Base-by-base conservation (phyloP, 2,888 invertebrate species). In the Beris morrisii region DNA sequence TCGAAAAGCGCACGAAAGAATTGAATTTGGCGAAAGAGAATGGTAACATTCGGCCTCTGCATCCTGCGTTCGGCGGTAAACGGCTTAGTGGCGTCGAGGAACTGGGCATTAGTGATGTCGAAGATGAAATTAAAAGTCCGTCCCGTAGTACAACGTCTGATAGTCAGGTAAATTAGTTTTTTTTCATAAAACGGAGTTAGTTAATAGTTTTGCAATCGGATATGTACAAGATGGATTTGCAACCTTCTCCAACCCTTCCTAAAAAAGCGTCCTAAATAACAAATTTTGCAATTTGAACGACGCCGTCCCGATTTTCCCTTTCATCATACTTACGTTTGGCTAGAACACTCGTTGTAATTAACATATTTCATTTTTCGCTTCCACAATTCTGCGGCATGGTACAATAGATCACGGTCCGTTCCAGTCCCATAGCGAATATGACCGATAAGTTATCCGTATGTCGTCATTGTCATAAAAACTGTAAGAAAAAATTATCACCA, bases 391-490 rank as follows among this genome's bases (percentile, higher is more conserved):
- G 38, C 22, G 38, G 9, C 38, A 38, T 38, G 38, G 7, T 9
- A 22, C 22, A 22, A 70, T 81, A 90, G 90, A 89, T 90, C 71
- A 90, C 90, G 57, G 90, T 91, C 66, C 85, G 89, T 74, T 90
- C 90, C 59, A 89, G 89, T 79, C 89, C 89, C 68, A 85, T 88
- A 67, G 86, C 87, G 63, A 75, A 75, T 71, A 75, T 79, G 70
- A 87, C 88, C 69, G 90, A 90, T 79, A 86, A 87, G 66, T 84
- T 90, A 74, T 85, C 88, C 64, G 88, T 91, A 65, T 91, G 91
- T 80, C 86, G 88, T 71, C 88, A 90, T 79, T 91, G 91, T 80
- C 91, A 90, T 75, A 89, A 88, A 81, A 89, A 89, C 75, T 91
- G 90, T 81, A 84, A 79, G 67, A 76, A 77, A 69, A 69, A 72